These are phyloP conservation scores for Colaptes auratus DNA, from an alignment of 2,113 vertebrate species.

Conservation along the genomic window DNA sequence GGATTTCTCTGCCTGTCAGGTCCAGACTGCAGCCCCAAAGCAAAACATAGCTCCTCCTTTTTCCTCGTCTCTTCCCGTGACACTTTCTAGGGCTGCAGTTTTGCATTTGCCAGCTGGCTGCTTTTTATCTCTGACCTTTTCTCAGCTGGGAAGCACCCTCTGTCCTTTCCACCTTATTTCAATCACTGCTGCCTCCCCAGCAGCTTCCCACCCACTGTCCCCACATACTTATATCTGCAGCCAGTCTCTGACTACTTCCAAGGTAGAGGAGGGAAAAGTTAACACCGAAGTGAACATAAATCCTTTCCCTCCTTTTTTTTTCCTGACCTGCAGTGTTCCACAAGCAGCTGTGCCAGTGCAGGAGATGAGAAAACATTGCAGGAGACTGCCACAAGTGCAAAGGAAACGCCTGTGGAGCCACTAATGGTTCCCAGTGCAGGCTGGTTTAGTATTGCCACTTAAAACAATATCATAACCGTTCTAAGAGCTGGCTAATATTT, in stretches of 20 bases:
- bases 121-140: neutral
- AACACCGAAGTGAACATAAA: neutral
- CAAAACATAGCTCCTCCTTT: neutral
- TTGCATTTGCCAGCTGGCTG: neutral
- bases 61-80: neutral
- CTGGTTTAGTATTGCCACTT: neutral
- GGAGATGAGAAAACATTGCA: neutral
- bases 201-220: neutral
- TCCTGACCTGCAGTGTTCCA: neutral
- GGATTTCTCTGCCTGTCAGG: neutral
- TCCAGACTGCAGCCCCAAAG: neutral
- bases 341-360: neutral
- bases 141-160: neutral
- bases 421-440: rapidly evolving
- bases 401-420: neutral
- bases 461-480: rapidly evolving
- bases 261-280: neutral
- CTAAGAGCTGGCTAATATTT: neutral
- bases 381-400: neutral
- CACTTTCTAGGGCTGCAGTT: neutral
- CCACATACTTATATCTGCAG: neutral
- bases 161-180: rapidly evolving
- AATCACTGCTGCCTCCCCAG: rapidly evolving
- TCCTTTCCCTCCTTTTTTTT: rapidly evolving
- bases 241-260: neutral